These are phyloP conservation scores for Sussaba pulchella DNA, from an alignment of 2,888 invertebrate genomes.

Conservation along the genomic window DNA sequence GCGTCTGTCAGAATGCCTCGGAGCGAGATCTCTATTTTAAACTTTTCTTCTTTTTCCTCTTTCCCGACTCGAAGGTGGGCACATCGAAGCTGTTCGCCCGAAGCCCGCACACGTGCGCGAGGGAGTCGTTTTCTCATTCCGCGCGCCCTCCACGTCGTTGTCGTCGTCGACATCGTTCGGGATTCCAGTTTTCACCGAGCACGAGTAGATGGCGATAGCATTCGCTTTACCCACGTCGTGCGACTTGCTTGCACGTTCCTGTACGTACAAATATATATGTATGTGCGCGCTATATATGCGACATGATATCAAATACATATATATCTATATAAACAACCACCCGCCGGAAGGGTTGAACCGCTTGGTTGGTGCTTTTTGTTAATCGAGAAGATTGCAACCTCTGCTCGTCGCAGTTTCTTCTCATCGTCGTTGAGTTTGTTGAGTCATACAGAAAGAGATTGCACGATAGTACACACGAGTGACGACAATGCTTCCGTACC, in stretches of 20 bases:
- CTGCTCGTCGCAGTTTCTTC: slow-evolving; percentile 30
- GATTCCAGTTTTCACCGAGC: slow-evolving; percentile 73
- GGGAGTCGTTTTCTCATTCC: slow-evolving; percentile 22
- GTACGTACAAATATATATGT: slow-evolving; percentile 13
- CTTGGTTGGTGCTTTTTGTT: slow-evolving; percentile 55
- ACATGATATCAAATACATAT: no score
- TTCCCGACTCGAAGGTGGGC: slow-evolving; percentile 22
- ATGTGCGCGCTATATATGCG: no score
- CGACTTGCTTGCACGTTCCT: slow-evolving; percentile 1
- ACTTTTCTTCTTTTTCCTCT: background rate
- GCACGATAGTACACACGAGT: slow-evolving; percentile 12
- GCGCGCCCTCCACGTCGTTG: slow-evolving; percentile 27
- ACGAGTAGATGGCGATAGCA: slow-evolving; percentile 76
- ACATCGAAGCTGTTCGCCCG: slow-evolving; percentile 44
- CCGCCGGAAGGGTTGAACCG: slow-evolving; percentile 27
- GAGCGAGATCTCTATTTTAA: background rate
- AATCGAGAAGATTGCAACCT: slow-evolving; percentile 58
- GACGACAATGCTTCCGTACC: slow-evolving; percentile 40
- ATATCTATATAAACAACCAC: slow-evolving; percentile 14
- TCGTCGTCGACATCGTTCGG: slow-evolving; percentile 60
- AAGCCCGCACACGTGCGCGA: slow-evolving; percentile 32
- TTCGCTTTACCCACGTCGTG: slow-evolving; percentile 66
- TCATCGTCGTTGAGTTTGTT: slow-evolving; percentile 42
- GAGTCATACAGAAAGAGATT: slow-evolving; percentile 25
- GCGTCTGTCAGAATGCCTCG: slow-evolving; percentile 14